Percentiles rank a stretch among this genome's conserved stretches.
phyloP scores from a whole-genome alignment of 2,113 vertebrate genomes.

The Microtus ochrogaster region DNA sequence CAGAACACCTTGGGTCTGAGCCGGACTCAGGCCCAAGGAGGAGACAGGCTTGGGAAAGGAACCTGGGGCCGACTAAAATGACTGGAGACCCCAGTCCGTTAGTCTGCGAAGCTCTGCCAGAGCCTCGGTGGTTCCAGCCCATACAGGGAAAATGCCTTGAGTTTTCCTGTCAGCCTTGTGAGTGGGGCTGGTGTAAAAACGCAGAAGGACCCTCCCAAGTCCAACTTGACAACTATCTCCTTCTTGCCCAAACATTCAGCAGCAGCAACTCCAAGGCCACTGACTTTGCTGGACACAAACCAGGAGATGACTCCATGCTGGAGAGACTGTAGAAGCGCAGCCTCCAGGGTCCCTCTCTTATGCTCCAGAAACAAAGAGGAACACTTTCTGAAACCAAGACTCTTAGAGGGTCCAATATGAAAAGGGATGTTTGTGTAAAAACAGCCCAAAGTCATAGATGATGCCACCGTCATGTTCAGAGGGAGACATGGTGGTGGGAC shows the following conservation, averaged over 20 bases:
- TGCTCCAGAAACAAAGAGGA: not conserved
- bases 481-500: not conserved
- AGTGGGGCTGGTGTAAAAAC: no score
- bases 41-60: not conserved
- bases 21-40: no score
- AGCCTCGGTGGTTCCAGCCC: fast-evolving
- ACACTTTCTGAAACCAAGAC: not conserved
- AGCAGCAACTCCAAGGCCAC: not conserved
- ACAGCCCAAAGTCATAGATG: not conserved
- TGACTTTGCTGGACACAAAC: not conserved
- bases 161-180: no score
- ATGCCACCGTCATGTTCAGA: not conserved
- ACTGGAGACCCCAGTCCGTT: fast-evolving
- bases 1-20: not conserved
- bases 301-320: not conserved
- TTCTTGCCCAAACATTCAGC: fast-evolving
- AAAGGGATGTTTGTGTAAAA: not conserved
- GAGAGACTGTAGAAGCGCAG: not conserved
- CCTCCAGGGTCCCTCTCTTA: no score
- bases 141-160: no score
- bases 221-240: not conserved
- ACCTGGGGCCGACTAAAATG: no score
- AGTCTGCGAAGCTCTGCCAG: not conserved
- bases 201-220: not conserved
- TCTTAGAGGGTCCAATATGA: not conserved